Percentiles rank a stretch among this genome's conserved stretches.
Conservation (phyloP, 1,140 invertebrate species). For the Dendroctonus ponderosae region DNA sequence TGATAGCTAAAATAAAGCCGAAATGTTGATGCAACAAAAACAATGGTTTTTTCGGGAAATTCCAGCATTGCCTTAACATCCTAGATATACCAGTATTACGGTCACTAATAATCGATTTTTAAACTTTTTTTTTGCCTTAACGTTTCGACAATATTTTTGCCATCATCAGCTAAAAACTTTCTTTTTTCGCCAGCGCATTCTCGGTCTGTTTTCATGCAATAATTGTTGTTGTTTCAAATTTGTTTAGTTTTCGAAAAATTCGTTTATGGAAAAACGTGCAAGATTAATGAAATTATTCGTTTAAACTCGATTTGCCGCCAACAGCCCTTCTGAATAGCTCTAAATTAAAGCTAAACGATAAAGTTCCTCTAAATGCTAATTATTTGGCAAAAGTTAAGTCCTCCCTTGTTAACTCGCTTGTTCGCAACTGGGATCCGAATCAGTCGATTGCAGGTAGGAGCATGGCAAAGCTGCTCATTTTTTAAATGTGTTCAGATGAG, state of each 20-base stretch:
- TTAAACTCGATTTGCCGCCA: neutral
- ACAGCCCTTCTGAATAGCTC: neutral
- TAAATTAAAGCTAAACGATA: neutral
- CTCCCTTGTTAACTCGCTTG: no score
- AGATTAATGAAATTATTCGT: neutral
- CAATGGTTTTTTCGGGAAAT: no score
- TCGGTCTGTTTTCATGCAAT: no score
- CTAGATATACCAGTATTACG: neutral
- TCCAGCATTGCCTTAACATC: no score
- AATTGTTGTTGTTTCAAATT: neutral
- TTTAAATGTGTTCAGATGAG: slow-evolving; percentile 31
- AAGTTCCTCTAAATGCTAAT: neutral
- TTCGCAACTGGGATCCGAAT: no score
- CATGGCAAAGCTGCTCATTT: neutral
- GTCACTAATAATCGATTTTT: neutral
- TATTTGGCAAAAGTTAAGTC: neutral
- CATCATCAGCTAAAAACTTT: neutral
- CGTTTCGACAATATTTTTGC: neutral
- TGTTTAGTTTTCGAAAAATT: no score
- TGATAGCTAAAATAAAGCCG: no score
- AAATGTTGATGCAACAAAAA: no score
- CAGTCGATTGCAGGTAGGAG: slow-evolving; percentile 1
- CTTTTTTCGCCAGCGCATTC: no score
- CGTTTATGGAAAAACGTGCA: no score
- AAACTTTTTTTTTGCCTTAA: neutral